These are phyloP conservation scores for Thermophis baileyi DNA, from an alignment of 2,113 vertebrate species.

Conservation along the genomic window DNA sequence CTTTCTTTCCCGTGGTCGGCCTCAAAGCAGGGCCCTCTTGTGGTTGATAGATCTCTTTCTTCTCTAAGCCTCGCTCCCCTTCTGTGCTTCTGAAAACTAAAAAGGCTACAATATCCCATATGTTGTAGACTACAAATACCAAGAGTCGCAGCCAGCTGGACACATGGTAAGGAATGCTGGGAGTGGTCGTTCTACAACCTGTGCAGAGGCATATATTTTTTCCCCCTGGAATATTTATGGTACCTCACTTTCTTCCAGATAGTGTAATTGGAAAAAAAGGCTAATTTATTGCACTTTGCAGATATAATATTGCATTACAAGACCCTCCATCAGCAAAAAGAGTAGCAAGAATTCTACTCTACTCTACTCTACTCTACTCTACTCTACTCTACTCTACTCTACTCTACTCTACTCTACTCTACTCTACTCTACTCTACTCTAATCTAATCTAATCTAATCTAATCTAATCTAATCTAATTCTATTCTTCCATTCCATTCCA, in stretches of 20 bases:
- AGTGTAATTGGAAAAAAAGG: background rate
- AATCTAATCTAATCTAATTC: too few species aligned
- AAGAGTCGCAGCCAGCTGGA: background rate
- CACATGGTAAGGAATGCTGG: background rate
- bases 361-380: too few species aligned
- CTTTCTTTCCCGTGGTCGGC: background rate
- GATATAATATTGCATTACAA: too few species aligned
- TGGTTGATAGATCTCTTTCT: background rate
- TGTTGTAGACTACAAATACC: background rate
- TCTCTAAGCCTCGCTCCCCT: background rate
- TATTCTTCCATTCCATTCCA: too few species aligned
- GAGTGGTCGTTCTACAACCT: background rate
- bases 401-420: too few species aligned
- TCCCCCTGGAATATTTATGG: background rate
- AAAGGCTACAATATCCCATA: background rate
- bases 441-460: too few species aligned
- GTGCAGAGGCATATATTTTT: background rate
- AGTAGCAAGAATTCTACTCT: too few species aligned
- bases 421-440: too few species aligned
- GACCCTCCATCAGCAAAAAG: too few species aligned
- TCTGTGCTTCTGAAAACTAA: background rate
- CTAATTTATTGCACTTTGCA: background rate
- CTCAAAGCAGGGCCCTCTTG: conserved; percentile 17
- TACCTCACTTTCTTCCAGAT: background rate
- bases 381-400: too few species aligned